Evolutionary conservation across 2,113 vertebrate genomes (phyloP), one percentile per base, ranked within the genome.

Genomic region (Montifringilla adamsi): DNA sequence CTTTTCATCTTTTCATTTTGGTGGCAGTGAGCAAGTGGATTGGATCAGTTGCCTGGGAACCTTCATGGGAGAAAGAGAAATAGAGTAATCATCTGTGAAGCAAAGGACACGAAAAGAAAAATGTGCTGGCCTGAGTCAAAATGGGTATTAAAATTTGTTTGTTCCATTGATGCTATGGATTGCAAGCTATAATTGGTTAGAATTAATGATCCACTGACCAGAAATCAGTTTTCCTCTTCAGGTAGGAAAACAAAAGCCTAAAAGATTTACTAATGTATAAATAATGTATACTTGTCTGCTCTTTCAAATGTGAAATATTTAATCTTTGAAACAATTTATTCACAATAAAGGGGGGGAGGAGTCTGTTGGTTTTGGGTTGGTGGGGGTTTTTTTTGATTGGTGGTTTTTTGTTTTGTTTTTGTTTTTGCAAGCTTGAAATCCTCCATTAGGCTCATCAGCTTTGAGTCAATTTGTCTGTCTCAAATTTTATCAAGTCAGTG

Each of bases 31-130:
- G 95, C 95, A 94, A 97, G 95, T 94, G 96, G 95, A 93, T 96
- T 89, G 95, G 91, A 92, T 94, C 95, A 96, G 93, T 95, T 96
- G 94, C 95, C 95, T 95, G 95, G 96, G 96, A 97, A 94, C 96
- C 86, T 96, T 95, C 94, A 74, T 94, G 89, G 90, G 73, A 78
- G 91, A 97, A 92, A 93, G 6, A 88, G 95, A 88, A 90, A 92
- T 74, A 87, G 79, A 95, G 86, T 95, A 94, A 94, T 96, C 92
- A 81, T 83, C 90, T 93, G 92, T 77, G 86, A 95, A 92, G 93
- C 50, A 92, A 94, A 93, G 89, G 94, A 92, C 89, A 84, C 27
- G 8, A 28, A 31, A 92, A 93, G 93, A 94, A 95, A 93, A 86
- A 95, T 58, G 55, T 55, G 60, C 86, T 94, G 91, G 79, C 80